Base-by-base conservation (phyloP, 2,797 vertebrate genomes). In the Megalops cyprinoides region DNA sequence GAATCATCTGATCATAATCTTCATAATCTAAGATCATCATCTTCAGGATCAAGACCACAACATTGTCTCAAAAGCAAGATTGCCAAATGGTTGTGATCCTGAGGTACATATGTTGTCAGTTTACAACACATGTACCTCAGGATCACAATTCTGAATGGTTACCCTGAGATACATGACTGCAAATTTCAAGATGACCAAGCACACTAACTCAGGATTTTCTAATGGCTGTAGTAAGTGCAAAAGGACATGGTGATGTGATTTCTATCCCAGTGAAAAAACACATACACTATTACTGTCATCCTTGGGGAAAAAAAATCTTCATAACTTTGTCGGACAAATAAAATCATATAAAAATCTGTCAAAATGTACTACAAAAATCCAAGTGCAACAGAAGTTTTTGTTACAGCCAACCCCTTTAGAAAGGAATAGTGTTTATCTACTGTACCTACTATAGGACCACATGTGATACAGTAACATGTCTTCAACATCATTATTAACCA, bases 201-300 rank as follows among this genome's bases (percentile, higher is more conserved):
- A 18, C 31, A 67, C 39, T 39, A 37, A 4, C 12, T 71, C 67
- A 71, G 67, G 39, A 65, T 34, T 42, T 71, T 71, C 39, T 42
- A 39, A 71, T 20, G 42, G 69, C 7, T 42, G 18, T 12, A 23
- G 39, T 44, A 6, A 71, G 42, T 44, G 18, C 42, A 15, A 69
- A 65, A 65, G 62, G 62, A 39, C 20, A 67, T 71, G 67, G n/a
- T 10, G 34, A 48, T n/a, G n/a, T n/a, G n/a, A n/a, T n/a, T n/a
- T n/a, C n/a, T n/a, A n/a, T n/a, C n/a, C n/a, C n/a, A n/a, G n/a
- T n/a, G n/a, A n/a, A n/a, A n/a, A n/a, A n/a, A n/a, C n/a, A n/a
- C n/a, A n/a, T n/a, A n/a, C n/a, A n/a, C n/a, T n/a, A n/a, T n/a
- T n/a, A n/a, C n/a, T n/a, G n/a, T n/a, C n/a, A n/a, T n/a, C n/a